phyloP scores from a whole-genome alignment of 2,797 vertebrate species.

The Fratercula arctica region DNA sequence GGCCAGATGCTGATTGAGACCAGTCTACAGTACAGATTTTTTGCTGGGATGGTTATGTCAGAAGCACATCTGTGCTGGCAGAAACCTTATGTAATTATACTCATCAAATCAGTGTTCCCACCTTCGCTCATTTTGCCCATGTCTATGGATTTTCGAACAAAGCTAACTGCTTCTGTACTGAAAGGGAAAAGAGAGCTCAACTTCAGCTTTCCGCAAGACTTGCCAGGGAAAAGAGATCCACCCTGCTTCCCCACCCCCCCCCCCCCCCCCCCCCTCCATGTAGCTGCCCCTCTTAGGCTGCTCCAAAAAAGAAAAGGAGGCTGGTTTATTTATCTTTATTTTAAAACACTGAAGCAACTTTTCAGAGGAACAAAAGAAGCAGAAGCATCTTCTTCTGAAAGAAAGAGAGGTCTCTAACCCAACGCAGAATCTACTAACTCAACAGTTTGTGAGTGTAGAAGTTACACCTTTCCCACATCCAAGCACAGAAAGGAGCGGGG shows the following conservation, averaged over 20 bases:
- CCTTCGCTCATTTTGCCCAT: neutral
- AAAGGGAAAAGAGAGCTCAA: neutral
- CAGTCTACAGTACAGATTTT: neutral
- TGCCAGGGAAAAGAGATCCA: neutral
- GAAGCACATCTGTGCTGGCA: neutral
- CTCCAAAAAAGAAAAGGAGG: neutral
- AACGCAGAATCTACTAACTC: neutral
- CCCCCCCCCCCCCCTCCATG: rapidly evolving
- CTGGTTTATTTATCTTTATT: neutral
- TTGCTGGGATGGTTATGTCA: neutral
- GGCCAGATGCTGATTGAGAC: neutral
- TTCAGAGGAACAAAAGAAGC: neutral
- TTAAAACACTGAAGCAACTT: neutral
- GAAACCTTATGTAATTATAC: neutral
- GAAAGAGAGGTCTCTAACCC: neutral
- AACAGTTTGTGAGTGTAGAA: neutral
- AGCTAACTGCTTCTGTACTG: neutral
- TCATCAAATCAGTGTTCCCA: neutral
- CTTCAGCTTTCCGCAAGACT: neutral
- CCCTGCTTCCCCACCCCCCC: neutral
- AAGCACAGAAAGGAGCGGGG: neutral
- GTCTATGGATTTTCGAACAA: neutral
- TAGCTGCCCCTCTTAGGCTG: neutral
- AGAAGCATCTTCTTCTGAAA: neutral
- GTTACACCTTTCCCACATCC: neutral